phyloP scores from a whole-genome alignment of 2,888 invertebrate genomes.

The Parelbella ahira region DNA sequence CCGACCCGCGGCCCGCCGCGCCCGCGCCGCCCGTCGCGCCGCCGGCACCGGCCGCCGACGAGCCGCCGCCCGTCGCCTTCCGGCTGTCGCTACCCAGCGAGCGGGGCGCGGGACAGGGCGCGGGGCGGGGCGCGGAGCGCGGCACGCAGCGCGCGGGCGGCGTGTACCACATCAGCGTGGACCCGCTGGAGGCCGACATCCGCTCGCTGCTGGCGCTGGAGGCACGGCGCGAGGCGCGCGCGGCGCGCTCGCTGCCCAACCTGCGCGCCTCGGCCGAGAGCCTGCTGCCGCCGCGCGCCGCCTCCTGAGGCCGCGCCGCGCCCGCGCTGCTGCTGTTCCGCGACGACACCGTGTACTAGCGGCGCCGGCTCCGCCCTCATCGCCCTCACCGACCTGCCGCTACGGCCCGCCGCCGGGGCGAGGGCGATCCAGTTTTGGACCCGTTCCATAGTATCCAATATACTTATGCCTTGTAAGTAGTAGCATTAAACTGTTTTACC shows the following conservation, averaged over 20 bases:
- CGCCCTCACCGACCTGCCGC: no score
- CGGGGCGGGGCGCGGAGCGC: no score
- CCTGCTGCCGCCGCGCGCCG: slow-evolving; percentile 60
- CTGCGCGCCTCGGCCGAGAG: slow-evolving; percentile 85
- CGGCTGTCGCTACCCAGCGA: slow-evolving; percentile 11
- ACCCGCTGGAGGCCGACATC: slow-evolving; percentile 70
- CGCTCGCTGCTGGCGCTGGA: slow-evolving; percentile 68
- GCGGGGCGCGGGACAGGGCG: no score
- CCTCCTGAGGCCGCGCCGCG: slow-evolving; percentile 36
- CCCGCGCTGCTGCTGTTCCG: slow-evolving; percentile 52
- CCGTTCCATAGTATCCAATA: no score
- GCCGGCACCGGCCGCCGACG: slow-evolving; percentile 41
- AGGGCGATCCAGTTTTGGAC: no score
- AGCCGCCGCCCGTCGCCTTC: slow-evolving; percentile 44
- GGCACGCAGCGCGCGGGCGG: no score
- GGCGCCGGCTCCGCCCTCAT: slow-evolving; percentile 17
- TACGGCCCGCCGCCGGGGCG: no score
- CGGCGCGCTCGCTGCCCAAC: slow-evolving; percentile 83
- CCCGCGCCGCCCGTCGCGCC: slow-evolving; percentile 33
- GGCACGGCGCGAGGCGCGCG: slow-evolving; percentile 68
- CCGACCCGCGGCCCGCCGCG: slow-evolving; percentile 41
- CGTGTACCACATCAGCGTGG: slow-evolving; percentile 74
- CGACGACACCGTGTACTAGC: slow-evolving; percentile 68
- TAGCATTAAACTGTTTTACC: no score
- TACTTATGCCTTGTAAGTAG: no score